Evolutionary conservation across 2,797 vertebrate species (phyloP).

Genomic region (Petrocephalus sullivani): DNA sequence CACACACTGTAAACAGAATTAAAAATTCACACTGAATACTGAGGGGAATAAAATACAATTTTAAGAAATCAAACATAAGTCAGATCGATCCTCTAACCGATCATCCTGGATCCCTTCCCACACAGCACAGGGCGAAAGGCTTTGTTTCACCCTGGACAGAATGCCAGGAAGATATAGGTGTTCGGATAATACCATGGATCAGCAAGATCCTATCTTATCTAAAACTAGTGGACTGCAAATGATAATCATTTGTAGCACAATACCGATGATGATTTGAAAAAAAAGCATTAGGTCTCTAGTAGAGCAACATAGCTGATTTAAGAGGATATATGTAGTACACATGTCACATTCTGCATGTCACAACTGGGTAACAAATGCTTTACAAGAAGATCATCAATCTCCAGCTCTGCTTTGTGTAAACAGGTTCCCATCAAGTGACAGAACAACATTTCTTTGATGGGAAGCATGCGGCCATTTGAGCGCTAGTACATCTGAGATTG

Average conservation of each 20-base stretch:
- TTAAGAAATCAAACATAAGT: not conserved
- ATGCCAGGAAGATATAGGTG: not conserved
- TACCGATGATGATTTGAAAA: not conserved
- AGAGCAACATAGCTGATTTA: not conserved
- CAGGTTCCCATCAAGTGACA: conserved; percentile 4
- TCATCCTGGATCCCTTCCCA: not conserved
- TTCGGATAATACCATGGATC: not conserved
- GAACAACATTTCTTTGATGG: not conserved
- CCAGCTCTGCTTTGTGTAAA: conserved; percentile 1
- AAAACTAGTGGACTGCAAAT: not conserved
- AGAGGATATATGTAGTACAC: not conserved
- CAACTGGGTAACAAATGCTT: not conserved
- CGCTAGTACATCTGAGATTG: conserved; percentile 14
- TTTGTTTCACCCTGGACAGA: not conserved
- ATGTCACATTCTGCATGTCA: not conserved
- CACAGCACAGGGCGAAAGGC: not conserved
- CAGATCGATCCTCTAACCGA: not conserved
- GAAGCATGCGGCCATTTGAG: not conserved
- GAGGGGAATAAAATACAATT: not conserved
- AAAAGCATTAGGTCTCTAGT: not conserved
- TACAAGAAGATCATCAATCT: conserved; percentile 10
- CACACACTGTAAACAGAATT: not conserved
- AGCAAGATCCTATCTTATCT: not conserved
- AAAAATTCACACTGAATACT: not conserved
- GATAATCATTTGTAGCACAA: not conserved